Evolutionary conservation across 2,113 vertebrate genomes (phyloP), one percentile per base, ranked within the genome.

Genomic region (Hystrix cristata): DNA sequence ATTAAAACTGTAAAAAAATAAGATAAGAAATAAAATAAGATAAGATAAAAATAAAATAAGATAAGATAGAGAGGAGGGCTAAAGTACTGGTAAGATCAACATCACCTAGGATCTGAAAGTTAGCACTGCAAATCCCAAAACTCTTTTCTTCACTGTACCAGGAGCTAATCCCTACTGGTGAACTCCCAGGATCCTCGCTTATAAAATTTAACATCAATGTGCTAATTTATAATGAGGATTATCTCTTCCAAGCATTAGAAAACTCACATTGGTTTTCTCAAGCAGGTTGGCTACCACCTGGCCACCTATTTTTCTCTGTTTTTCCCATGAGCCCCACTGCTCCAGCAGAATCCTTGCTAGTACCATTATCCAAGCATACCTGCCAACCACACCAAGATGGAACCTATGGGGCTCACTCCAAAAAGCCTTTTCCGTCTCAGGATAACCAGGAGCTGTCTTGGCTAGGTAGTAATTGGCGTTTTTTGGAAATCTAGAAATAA

Each of bases 211-310:
- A 89, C 62, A 57, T 46, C 51, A 51, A 10, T 69, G 12, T n/a
- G 38, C 84, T 91, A 9, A 81, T 89, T 85, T 91, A 88, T 71
- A 85, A 91, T 14, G 34, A 31, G 23, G 60, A 83, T 64, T 62
- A n/a, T 78, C 13, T 23, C n/a, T 80, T 94, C 53, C 6, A 76
- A 60, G 72, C 57, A 69, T 34, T 80, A 21, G 25, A 76, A 93
- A 95, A 93, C 19, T 82, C 53, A 34, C 11, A 3, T 43, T 83
- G 83, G 74, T 19, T 74, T 91, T 65, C 29, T 57, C 67, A 48
- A n/a, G 55, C 31, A 89, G 27, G 3, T 38, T 8, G 55, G 43
- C 11, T 91, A 91, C 59, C 29, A 81, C 23, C 4, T 43, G 48
- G 31, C 19, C 43, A 31, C n/a, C 10, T 16, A 51, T 16, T 69